Conservation (phyloP, 1,140 invertebrate species). For the Drosophila tropicalis region DNA sequence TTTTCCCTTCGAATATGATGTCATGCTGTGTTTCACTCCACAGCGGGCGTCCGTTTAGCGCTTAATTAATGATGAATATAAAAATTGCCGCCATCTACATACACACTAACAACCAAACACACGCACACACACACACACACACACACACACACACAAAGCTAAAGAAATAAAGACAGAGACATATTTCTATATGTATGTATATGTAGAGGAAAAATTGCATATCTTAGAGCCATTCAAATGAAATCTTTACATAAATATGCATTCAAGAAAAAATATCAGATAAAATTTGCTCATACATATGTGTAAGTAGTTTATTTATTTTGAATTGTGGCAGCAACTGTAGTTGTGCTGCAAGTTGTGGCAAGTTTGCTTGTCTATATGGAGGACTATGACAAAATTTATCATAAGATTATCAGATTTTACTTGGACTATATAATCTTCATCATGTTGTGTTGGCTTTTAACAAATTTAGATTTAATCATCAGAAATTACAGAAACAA, state of each 20-base stretch:
- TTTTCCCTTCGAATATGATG: slow-evolving; percentile 72
- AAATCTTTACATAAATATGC: slow-evolving; percentile 66
- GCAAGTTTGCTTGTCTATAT: not conserved
- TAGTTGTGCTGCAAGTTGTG: too few species aligned
- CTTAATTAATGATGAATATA: slow-evolving; percentile 82
- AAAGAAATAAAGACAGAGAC: not conserved
- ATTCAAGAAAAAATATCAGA: slow-evolving; percentile 53
- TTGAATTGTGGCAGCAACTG: too few species aligned
- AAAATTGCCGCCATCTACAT: slow-evolving; percentile 63
- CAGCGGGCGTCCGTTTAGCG: slow-evolving; percentile 77
- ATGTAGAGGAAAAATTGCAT: not conserved
- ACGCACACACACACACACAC: slow-evolving; percentile 8
- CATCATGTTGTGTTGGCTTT: slow-evolving; percentile 1
- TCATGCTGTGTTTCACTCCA: slow-evolving; percentile 60
- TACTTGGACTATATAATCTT: slow-evolving; percentile 43
- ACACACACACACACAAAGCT: not conserved
- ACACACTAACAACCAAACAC: not conserved
- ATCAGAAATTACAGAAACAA: slow-evolving; percentile 7
- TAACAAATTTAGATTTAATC: slow-evolving; percentile 15
- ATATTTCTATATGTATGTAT: not conserved
- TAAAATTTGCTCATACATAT: not conserved
- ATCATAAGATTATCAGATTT: slow-evolving; percentile 8
- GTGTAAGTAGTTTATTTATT: not conserved
- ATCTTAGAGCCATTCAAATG: slow-evolving; percentile 57
- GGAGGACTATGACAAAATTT: not conserved